A percentile compares a stretch with the other conserved stretches of the same genome.
Conservation (phyloP, 2,797 vertebrate genomes). For the Poeciliopsis infans region DNA sequence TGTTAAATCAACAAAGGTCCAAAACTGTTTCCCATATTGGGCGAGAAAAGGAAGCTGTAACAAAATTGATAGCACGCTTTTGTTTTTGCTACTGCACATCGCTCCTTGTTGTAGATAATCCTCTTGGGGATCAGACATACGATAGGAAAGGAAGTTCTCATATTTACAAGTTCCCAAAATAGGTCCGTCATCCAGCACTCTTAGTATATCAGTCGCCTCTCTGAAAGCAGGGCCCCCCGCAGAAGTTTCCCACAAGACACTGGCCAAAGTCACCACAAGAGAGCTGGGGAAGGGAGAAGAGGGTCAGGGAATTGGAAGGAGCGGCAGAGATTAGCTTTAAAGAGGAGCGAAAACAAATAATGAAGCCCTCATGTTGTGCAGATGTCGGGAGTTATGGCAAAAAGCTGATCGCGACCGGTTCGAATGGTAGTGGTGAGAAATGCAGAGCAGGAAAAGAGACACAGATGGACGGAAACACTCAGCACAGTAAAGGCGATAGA, state of each 20-base stretch:
- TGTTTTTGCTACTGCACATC: slow-evolving; percentile 29
- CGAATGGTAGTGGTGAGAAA: slow-evolving; percentile 24
- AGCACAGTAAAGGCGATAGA: slow-evolving; percentile 55
- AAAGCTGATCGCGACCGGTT: slow-evolving; percentile 18
- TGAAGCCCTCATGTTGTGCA: slow-evolving; percentile 16
- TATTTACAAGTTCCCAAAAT: slow-evolving; percentile 83
- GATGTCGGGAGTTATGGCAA: neutral
- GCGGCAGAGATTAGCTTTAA: slow-evolving; percentile 39
- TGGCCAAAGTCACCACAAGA: slow-evolving; percentile 71
- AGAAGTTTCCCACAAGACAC: slow-evolving; percentile 78
- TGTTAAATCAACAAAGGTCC: neutral
- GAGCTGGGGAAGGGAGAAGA: slow-evolving; percentile 38
- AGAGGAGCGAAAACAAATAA: slow-evolving; percentile 44
- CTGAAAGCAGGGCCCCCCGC: slow-evolving; percentile 65
- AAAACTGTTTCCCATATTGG: neutral
- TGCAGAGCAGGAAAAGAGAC: slow-evolving; percentile 62
- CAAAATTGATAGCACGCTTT: neutral
- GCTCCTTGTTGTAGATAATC: slow-evolving; percentile 67
- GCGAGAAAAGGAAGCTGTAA: neutral
- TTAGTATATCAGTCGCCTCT: slow-evolving; percentile 80
- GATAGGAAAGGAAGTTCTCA: slow-evolving; percentile 83
- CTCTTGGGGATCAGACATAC: slow-evolving; percentile 71
- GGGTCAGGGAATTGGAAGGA: slow-evolving; percentile 39
- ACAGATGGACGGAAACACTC: slow-evolving; percentile 75
- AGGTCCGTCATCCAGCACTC: slow-evolving; percentile 76